phyloP scores from a whole-genome alignment of 1,140 invertebrate genomes.

The Trichonephila clavata region DNA sequence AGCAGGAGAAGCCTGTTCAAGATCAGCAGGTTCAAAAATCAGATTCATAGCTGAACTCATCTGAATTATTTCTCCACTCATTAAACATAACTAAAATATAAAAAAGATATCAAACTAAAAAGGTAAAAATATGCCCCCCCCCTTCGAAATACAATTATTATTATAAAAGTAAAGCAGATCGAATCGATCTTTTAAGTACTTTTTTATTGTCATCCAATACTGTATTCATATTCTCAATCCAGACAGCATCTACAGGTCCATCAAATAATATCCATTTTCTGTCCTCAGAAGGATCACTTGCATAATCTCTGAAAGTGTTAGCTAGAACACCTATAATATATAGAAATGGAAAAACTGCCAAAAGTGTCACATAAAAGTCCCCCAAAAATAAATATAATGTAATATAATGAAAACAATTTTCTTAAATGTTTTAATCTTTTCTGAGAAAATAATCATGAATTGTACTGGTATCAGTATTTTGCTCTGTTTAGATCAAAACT shows the following conservation, averaged over 20 bases:
- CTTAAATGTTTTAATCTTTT: too few species aligned
- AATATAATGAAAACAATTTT: background rate
- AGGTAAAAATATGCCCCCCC: background rate
- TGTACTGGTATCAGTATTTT: too few species aligned
- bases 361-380: too few species aligned
- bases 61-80: conserved; percentile 84
- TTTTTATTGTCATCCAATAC: conserved; percentile 98
- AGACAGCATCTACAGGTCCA: conserved; percentile 96
- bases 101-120: background rate
- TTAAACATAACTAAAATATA: conserved; percentile 80
- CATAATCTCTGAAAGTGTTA: conserved; percentile 69
- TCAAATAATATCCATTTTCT: conserved; percentile 98
- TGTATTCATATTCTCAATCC: conserved; percentile 99
- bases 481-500: too few species aligned
- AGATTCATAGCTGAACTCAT: conserved; percentile 93
- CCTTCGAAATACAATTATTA: background rate
- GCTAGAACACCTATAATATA: conserved; percentile 59
- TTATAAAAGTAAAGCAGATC: background rate
- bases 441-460: too few species aligned
- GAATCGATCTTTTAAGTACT: background rate
- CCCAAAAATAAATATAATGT: background rate
- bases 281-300: conserved; percentile 80
- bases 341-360: too few species aligned
- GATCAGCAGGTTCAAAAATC: conserved; percentile 95
- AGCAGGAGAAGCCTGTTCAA: conserved; percentile 95